phyloP scores from a whole-genome alignment of 2,113 vertebrate species.

The Galemys pyrenaicus region DNA sequence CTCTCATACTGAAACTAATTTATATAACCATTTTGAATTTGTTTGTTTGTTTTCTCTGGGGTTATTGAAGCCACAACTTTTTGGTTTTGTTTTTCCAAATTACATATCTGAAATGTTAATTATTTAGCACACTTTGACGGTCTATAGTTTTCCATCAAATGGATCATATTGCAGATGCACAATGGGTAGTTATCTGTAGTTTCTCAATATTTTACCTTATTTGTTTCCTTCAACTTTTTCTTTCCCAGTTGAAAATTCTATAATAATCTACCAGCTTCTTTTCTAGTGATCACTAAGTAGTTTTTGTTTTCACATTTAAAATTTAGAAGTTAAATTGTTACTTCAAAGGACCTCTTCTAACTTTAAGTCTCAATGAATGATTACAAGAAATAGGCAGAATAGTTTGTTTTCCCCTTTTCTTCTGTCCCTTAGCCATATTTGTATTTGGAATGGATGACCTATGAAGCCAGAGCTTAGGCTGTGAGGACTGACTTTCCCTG shows the following conservation, averaged over 20 bases:
- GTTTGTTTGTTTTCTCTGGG: not conserved
- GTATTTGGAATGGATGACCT: not conserved
- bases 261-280: not conserved
- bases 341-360: not conserved
- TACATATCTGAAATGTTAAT: constrained; percentile 24
- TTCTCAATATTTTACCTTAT: constrained; percentile 8
- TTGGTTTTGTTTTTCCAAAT: not conserved
- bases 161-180: not conserved
- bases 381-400: not conserved
- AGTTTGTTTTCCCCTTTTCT: not conserved
- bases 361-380: not conserved
- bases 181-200: not conserved
- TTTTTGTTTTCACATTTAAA: constrained; percentile 17
- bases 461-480: not conserved
- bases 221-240: not conserved
- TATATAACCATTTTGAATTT: not conserved
- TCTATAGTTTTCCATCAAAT: not conserved
- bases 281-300: not conserved
- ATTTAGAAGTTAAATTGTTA: constrained; percentile 5
- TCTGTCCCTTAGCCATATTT: not conserved
- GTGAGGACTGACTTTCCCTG: not conserved
- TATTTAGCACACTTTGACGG: not conserved
- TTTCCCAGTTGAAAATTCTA: constrained; percentile 19
- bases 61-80: not conserved
- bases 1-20: not conserved